Percentiles rank a stretch among this genome's conserved stretches.
Evolutionary conservation across 2,797 vertebrate genomes (phyloP).

Genomic region (Loriculus beryllinus): DNA sequence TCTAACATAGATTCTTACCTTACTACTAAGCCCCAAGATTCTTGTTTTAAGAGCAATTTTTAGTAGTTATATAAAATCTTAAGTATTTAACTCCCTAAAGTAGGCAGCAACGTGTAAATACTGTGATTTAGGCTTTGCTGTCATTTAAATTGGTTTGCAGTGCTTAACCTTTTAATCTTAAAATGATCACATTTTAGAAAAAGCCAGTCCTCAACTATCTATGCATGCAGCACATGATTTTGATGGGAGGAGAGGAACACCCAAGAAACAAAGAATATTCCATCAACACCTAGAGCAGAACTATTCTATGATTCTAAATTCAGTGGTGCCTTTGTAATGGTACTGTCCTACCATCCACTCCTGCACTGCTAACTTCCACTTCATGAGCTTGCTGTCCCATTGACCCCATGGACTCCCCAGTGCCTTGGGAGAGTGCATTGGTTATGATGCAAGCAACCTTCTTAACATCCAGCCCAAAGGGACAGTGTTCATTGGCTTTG

Average conservation of each 20-base stretch:
- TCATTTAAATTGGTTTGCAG: background rate
- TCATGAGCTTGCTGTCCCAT: background rate
- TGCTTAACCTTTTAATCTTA: background rate
- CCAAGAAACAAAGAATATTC: background rate
- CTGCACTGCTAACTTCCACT: background rate
- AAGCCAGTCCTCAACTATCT: background rate
- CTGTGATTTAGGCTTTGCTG: background rate
- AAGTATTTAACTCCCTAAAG: background rate
- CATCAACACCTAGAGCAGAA: background rate
- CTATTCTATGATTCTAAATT: background rate
- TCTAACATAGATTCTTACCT: background rate
- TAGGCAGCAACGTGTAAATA: background rate
- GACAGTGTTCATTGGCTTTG: background rate
- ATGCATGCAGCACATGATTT: background rate
- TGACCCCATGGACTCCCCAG: background rate
- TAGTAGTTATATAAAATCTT: background rate
- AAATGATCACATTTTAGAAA: background rate
- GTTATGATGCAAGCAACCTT: background rate
- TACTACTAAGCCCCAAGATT: background rate
- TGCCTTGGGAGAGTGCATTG: background rate
- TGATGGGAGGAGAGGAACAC: background rate
- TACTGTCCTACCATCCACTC: background rate
- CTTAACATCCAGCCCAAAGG: background rate
- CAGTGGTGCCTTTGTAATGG: background rate
- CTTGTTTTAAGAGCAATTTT: background rate